Conservation (phyloP, 1,140 invertebrate genomes). For the Brachionus sp. region DNA sequence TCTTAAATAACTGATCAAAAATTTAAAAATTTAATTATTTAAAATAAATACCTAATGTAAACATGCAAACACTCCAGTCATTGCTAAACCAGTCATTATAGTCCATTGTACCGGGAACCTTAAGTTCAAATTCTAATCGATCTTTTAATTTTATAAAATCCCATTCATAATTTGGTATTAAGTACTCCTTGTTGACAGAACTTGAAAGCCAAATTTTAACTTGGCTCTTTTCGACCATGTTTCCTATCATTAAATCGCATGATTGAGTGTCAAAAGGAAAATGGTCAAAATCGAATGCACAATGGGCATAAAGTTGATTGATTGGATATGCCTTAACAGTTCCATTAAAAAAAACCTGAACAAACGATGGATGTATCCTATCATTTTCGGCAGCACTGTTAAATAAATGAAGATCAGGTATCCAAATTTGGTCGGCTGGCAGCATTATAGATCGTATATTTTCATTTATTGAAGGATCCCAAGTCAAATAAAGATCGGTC, state of each 20-base stretch:
- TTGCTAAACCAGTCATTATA: slow-evolving; percentile 4
- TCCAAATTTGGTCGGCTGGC: slow-evolving; percentile 47
- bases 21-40: no score
- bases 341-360: slow-evolving; percentile 18
- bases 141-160: slow-evolving; percentile 4
- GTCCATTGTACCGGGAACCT: slow-evolving; percentile 3
- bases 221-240: slow-evolving; percentile 9
- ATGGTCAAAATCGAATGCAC: slow-evolving; percentile 40
- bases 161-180: slow-evolving; percentile 4
- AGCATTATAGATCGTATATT: slow-evolving; percentile 47
- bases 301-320: slow-evolving; percentile 35
- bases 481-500: slow-evolving; percentile 48
- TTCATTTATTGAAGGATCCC: slow-evolving; percentile 48
- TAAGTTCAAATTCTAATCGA: not conserved
- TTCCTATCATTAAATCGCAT: slow-evolving; percentile 38
- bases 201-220: not conserved
- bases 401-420: slow-evolving; percentile 47
- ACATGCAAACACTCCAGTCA: slow-evolving; percentile 41
- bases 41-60: slow-evolving; percentile 22
- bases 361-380: slow-evolving; percentile 14
- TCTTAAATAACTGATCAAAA: no score
- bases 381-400: slow-evolving; percentile 46
- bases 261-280: slow-evolving; percentile 21
- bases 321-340: slow-evolving; percentile 17
- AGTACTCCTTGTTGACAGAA: not conserved